These are phyloP conservation scores for Cheirogaleus major DNA, from an alignment of 2,797 vertebrate genomes.

Conservation along the genomic window DNA sequence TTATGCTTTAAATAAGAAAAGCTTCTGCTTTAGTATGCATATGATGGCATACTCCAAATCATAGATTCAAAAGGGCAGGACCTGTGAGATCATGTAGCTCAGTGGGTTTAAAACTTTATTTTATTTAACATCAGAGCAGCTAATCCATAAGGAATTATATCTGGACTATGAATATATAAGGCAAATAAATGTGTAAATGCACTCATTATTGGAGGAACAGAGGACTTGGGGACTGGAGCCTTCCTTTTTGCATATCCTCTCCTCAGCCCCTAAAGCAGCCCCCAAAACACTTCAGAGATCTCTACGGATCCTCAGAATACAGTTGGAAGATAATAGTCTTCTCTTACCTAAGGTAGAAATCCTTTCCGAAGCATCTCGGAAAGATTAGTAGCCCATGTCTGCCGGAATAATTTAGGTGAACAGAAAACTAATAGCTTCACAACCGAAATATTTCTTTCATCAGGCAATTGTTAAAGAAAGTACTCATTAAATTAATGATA, in stretches of 20 bases:
- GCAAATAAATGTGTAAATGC: neutral
- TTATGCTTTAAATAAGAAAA: neutral
- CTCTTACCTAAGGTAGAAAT: neutral
- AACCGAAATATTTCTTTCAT: neutral
- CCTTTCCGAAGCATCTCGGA: neutral
- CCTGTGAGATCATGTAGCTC: conserved; percentile 23
- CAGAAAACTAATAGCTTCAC: neutral
- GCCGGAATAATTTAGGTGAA: neutral
- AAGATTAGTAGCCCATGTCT: neutral
- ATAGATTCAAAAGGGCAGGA: conserved; percentile 7
- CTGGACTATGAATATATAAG: neutral
- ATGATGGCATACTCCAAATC: neutral
- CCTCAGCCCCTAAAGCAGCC: neutral
- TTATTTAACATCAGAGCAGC: conserved; percentile 13
- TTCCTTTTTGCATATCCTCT: neutral
- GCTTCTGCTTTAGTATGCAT: neutral
- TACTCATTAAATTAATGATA: neutral
- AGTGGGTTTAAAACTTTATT: conserved; percentile 38
- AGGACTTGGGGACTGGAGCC: neutral
- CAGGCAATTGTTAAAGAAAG: neutral
- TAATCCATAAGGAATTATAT: neutral
- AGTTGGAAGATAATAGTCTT: neutral
- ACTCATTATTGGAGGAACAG: neutral
- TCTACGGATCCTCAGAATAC: neutral
- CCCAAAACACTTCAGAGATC: neutral